Percentiles rank a stretch among this genome's conserved stretches.
Conservation (phyloP, 2,113 vertebrate species). For the Psophia crepitans region DNA sequence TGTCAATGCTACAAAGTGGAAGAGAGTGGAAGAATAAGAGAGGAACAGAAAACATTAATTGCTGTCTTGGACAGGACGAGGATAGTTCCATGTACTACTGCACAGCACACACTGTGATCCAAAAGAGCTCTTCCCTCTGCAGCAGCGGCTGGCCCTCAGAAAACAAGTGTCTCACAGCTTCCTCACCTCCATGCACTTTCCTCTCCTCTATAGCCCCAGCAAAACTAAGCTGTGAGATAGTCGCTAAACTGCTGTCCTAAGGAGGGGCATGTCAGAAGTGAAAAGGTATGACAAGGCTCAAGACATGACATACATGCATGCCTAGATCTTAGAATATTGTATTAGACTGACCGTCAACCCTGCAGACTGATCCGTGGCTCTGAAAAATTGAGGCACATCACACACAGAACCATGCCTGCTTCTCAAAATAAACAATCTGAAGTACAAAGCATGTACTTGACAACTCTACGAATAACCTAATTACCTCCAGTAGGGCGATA, state of each 20-base stretch:
- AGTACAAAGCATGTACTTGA: not conserved
- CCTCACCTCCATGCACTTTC: not conserved
- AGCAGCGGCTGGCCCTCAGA: not conserved
- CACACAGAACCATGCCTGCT: not conserved
- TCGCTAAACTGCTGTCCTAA: not conserved
- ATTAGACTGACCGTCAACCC: not conserved
- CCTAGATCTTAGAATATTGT: not conserved
- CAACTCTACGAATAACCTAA: not conserved
- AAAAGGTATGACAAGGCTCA: not conserved
- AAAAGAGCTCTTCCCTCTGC: not conserved
- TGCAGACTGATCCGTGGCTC: not conserved
- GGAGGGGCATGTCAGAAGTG: not conserved
- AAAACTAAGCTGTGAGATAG: not conserved
- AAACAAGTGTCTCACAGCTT: not conserved
- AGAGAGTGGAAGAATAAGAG: not conserved
- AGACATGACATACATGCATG: not conserved
- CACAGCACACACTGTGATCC: not conserved
- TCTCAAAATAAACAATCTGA: constrained; percentile 12
- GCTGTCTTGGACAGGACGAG: not conserved
- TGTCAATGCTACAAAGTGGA: not conserved
- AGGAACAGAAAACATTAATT: not conserved
- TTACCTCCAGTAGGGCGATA: not conserved
- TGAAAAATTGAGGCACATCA: not conserved
- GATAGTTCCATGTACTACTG: not conserved
- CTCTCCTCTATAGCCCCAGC: not conserved